Conservation (phyloP, 2,113 vertebrate species). For the Microcebus griseorufus region DNA sequence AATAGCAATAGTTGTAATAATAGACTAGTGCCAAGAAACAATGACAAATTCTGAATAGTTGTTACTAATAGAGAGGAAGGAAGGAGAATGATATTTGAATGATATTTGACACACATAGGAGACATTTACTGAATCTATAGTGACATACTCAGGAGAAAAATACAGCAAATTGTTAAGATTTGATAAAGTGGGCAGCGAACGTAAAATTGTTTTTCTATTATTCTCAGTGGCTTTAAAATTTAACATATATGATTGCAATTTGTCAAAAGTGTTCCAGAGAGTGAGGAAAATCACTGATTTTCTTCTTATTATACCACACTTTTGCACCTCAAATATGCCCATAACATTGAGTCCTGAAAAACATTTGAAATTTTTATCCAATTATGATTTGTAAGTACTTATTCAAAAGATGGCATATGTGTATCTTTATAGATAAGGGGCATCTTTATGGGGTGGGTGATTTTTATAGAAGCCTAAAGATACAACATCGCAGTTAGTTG, state of each 20-base stretch:
- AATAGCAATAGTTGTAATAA: background rate
- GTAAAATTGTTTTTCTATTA: background rate
- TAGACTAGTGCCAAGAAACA: background rate
- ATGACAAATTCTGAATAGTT: background rate
- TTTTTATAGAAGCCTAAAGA: background rate
- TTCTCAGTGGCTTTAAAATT: background rate
- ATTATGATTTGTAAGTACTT: background rate
- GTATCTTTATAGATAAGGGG: background rate
- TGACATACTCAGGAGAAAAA: background rate
- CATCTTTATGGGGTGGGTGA: background rate
- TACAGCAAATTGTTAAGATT: background rate
- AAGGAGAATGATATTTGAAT: background rate
- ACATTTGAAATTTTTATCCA: background rate
- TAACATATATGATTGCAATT: background rate
- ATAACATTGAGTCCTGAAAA: background rate
- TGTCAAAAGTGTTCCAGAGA: constrained; percentile 10
- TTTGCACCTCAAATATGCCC: background rate
- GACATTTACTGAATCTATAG: background rate
- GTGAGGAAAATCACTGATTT: background rate
- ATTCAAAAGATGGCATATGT: background rate
- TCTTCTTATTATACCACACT: background rate
- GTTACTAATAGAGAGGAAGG: background rate
- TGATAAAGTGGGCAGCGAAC: background rate
- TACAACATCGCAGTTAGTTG: background rate
- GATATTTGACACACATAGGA: background rate